Conservation (phyloP, 2,113 vertebrate species). For the Neopipo cinnamomea region DNA sequence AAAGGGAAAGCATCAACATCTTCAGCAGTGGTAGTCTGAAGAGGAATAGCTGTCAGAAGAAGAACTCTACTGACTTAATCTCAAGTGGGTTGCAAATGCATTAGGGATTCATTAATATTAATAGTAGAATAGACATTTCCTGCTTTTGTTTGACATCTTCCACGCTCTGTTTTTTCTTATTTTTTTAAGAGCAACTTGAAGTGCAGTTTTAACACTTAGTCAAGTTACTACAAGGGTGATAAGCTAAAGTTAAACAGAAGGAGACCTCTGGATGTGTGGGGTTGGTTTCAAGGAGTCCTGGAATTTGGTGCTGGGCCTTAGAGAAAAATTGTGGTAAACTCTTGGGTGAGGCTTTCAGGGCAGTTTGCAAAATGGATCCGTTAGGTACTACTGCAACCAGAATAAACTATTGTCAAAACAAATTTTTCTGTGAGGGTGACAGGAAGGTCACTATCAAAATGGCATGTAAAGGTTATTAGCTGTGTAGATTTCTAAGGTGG, state of each 20-base stretch:
- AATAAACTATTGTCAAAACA: not conserved
- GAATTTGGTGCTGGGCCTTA: slow-evolving; percentile 42
- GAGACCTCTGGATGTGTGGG: slow-evolving; percentile 54
- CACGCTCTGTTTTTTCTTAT: not conserved
- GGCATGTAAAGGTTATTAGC: not conserved
- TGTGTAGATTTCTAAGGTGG: not conserved
- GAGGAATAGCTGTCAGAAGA: slow-evolving; percentile 38
- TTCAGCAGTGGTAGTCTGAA: slow-evolving; percentile 17
- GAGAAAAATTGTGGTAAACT: not conserved
- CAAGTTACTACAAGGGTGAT: slow-evolving; percentile 18
- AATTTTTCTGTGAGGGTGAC: not conserved
- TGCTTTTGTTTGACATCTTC: slow-evolving; percentile 36
- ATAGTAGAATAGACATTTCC: slow-evolving; percentile 45
- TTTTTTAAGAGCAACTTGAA: slow-evolving; percentile 6
- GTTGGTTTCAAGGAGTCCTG: slow-evolving; percentile 43
- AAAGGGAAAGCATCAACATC: slow-evolving; percentile 61
- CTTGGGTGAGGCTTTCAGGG: not conserved
- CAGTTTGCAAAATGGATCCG: not conserved
- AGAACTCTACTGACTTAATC: slow-evolving; percentile 32
- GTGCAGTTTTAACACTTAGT: slow-evolving; percentile 39
- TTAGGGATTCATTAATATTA: slow-evolving; percentile 66
- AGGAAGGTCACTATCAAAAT: slow-evolving; percentile 8
- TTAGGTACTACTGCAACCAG: not conserved
- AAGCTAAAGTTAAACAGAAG: slow-evolving; percentile 49
- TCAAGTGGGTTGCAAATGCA: slow-evolving; percentile 51